Conservation (phyloP, 2,888 invertebrate species). For the Lysandra bellargus region DNA sequence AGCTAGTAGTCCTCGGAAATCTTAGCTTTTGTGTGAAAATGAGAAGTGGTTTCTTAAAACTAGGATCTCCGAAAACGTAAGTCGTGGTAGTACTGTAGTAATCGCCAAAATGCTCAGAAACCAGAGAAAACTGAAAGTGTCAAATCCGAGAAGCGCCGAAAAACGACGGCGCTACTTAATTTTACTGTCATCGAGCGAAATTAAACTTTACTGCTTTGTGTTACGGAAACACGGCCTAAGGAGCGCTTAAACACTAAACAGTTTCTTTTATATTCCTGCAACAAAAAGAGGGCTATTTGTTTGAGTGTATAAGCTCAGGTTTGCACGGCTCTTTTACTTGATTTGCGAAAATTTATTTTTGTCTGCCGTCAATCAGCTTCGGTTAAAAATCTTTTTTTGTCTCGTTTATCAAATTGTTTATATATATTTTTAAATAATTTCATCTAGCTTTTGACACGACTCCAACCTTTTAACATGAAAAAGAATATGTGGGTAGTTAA, state of each 20-base stretch:
- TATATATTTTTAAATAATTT: background rate
- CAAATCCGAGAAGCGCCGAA: background rate
- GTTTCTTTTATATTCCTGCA: background rate
- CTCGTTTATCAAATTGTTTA: background rate
- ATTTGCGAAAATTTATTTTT: background rate
- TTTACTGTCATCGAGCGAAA: background rate
- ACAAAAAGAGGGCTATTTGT: too few relatives aligned
- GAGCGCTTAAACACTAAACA: background rate
- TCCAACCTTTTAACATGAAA: too few relatives aligned
- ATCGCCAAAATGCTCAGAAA: background rate
- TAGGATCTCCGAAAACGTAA: too few relatives aligned
- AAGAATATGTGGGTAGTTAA: too few relatives aligned
- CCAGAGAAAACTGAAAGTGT: background rate
- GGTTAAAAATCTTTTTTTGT: background rate
- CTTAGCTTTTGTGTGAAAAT: too few relatives aligned
- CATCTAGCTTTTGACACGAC: too few relatives aligned
- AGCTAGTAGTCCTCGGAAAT: too few relatives aligned
- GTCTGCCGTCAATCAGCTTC: too few relatives aligned
- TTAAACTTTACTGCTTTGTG: conserved; percentile 4
- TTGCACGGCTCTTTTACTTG: background rate
- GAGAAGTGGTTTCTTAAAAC: too few relatives aligned
- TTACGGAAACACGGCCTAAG: background rate
- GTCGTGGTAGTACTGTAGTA: background rate
- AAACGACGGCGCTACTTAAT: background rate
- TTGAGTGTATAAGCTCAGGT: too few relatives aligned